These are phyloP conservation scores for Saccostrea cuccullata DNA, from an alignment of 1,140 invertebrate species.

Conservation along the genomic window DNA sequence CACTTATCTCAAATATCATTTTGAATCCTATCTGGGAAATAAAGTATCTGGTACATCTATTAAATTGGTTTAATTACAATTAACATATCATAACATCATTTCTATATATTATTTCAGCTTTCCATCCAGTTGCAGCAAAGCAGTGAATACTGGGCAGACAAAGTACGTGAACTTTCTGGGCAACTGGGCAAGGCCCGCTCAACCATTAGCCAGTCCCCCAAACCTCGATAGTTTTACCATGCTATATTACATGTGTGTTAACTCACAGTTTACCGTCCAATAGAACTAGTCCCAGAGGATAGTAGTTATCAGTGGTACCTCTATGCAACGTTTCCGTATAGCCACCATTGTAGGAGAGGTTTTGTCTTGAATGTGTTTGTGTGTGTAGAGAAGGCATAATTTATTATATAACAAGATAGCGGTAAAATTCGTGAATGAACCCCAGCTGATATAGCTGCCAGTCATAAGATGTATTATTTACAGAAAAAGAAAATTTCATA, in stretches of 20 bases:
- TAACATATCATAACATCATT: constrained; percentile 4
- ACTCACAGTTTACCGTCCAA: constrained; percentile 12
- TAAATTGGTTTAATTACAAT: not conserved
- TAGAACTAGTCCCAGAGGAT: constrained; percentile 13
- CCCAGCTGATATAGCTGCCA: constrained; percentile 5
- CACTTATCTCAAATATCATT: too few relatives aligned
- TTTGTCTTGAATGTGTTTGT: constrained; percentile 4
- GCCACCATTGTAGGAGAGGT: not conserved
- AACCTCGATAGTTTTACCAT: constrained; percentile 26
- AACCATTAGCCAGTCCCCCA: constrained; percentile 40
- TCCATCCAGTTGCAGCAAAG: constrained; percentile 77
- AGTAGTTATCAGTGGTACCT: not conserved
- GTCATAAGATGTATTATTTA: not conserved
- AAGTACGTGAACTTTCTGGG: constrained; percentile 71
- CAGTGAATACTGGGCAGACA: constrained; percentile 77
- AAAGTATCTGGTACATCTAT: too few relatives aligned
- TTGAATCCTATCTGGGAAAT: too few relatives aligned
- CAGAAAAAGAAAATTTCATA: not conserved
- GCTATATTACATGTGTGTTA: not conserved
- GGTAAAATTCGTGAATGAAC: not conserved
- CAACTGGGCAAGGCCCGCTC: constrained; percentile 63
- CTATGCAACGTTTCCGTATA: not conserved
- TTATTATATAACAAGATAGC: not conserved
- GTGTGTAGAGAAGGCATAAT: constrained; percentile 18
- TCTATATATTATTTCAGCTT: constrained; percentile 66